Evolutionary conservation across 2,113 vertebrate genomes (phyloP), one percentile per base, ranked within the genome.

Genomic region (Piaya cayana): DNA sequence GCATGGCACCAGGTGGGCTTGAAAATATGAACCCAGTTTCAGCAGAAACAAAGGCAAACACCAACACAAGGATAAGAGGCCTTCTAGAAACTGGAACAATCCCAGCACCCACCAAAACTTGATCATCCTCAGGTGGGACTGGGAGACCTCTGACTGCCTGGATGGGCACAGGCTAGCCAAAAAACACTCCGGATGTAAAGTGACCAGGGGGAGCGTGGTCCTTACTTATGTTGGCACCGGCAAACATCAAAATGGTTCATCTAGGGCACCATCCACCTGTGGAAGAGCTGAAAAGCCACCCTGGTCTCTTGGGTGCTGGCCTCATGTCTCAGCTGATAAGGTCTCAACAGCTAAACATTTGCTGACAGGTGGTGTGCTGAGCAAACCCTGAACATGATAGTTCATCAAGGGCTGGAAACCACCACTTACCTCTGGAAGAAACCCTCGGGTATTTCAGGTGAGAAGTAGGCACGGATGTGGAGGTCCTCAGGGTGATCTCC

Each of bases 381-480:
- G 42, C 53, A 90, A 63, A 19, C 22, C 58, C 77, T 5, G 7
- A 68, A 52, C 19, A 0, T 3, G 3, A 32, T 12, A 12, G 29
- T 20, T 56, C 59, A 14, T 0, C 0, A 7, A 13, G 22, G 49
- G 37, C 81, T 7, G 2, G 42, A 63, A 77, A 52, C 18, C 42
- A 36, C 26, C 9, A 32, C 64, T 86, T 78, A 98, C 98, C 98
- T 98, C 93, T 97, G 97, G 80, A 98, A 98, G 79, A 98, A 97
- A 22, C 96, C 96, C 82, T 98, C 96, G 13, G 98, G 97, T 86
- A 98, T 96, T 82, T 97, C 91, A 0, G 97, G 98, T 29, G 97
- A 96, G 86, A 98, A 98, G 85, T 97, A 98, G 50, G 97, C 85
- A 30, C 75, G 74, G 58, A 98, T 88, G 37, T 96, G 96, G 83